These are phyloP conservation scores for Volucella zonaria DNA, from an alignment of 2,888 invertebrate species.

Conservation along the genomic window DNA sequence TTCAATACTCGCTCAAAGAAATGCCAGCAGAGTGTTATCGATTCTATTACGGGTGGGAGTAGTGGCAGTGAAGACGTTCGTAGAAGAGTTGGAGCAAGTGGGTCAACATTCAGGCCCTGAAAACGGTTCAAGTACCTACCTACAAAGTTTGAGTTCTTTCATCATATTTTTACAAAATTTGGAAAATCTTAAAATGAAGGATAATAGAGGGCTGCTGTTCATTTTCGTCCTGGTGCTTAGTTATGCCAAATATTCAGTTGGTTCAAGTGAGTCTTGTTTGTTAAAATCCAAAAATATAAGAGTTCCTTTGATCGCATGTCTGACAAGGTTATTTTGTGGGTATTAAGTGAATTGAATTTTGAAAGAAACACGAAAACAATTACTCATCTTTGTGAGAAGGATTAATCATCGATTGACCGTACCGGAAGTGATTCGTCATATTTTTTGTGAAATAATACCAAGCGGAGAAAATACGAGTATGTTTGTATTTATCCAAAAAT, in stretches of 20 bases:
- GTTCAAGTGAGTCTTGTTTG: slow-evolving; percentile 36
- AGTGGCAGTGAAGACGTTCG: neutral
- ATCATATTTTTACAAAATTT: neutral
- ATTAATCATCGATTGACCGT: slow-evolving; percentile 18
- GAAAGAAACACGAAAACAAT: neutral
- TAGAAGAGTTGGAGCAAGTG: neutral
- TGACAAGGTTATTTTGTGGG: slow-evolving; percentile 1
- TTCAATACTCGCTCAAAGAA: neutral
- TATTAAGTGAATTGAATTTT: slow-evolving; percentile 1
- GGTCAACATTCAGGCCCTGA: too few relatives aligned
- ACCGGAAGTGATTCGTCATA: neutral
- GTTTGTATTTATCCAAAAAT: neutral
- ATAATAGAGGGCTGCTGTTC: slow-evolving; percentile 17
- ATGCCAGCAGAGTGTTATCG: slow-evolving; percentile 10
- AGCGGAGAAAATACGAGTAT: too few relatives aligned
- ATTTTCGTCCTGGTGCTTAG: slow-evolving; percentile 15
- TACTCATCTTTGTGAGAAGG: neutral
- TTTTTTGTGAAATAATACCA: neutral
- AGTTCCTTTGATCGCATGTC: slow-evolving; percentile 19
- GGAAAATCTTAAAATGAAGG: slow-evolving; percentile 2
- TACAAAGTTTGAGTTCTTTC: neutral
- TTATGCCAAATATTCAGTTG: slow-evolving; percentile 4
- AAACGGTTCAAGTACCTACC: neutral
- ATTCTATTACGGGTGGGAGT: neutral
- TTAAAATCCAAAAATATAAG: neutral